phyloP scores from a whole-genome alignment of 2,113 vertebrate genomes.

The Rhinopomastus cyanomelas region DNA sequence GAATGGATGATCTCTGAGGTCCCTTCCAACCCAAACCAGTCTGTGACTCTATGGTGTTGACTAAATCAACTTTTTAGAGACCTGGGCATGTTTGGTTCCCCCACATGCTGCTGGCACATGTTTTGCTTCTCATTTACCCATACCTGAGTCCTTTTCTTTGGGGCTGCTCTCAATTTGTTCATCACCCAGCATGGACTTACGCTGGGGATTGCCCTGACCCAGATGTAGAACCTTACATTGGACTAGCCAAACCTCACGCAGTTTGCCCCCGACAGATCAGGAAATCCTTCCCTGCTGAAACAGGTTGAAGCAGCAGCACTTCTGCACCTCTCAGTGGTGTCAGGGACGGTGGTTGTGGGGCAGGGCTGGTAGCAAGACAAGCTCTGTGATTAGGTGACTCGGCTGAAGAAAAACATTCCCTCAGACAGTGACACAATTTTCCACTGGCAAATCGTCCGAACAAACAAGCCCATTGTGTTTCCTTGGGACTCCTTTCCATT shows the following conservation, averaged over 20 bases:
- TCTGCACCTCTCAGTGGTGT: accelerated
- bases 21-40: too few species aligned
- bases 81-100: too few species aligned
- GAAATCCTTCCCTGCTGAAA: not conserved
- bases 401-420: not conserved
- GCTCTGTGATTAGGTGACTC: not conserved
- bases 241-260: not conserved
- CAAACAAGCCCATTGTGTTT: conserved; percentile 12
- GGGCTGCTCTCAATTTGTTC: too few species aligned
- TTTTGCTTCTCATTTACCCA: too few species aligned
- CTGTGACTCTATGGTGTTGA: too few species aligned
- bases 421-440: not conserved
- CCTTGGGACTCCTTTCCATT: not conserved
- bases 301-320: not conserved
- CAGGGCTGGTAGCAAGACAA: not conserved
- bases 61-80: too few species aligned
- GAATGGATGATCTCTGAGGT: too few species aligned
- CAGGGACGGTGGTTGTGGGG: not conserved
- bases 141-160: too few species aligned
- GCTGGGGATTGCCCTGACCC: not conserved
- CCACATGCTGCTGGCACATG: too few species aligned
- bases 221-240: not conserved
- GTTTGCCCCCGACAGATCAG: accelerated
- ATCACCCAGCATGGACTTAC: too few species aligned
- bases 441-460: not conserved